Percentiles rank a stretch among this genome's conserved stretches.
Evolutionary conservation across 2,888 invertebrate genomes (phyloP).

Genomic region (Drosophila anceps): DNA sequence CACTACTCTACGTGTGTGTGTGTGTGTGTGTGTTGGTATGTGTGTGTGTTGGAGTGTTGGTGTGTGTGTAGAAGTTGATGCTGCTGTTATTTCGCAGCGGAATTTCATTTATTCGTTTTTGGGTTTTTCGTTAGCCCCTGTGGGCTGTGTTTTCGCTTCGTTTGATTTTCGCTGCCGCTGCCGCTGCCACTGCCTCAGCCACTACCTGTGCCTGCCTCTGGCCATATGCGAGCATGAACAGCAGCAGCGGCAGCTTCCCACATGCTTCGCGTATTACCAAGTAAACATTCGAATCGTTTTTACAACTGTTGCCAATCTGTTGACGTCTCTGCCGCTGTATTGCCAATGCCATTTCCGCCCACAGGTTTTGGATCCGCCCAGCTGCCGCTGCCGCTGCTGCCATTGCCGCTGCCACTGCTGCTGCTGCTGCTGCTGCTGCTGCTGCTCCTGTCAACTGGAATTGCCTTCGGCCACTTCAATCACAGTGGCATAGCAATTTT

Average conservation of each 20-base stretch:
- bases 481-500: slow-evolving; percentile 67
- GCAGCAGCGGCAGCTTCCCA: slow-evolving; percentile 13
- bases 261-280: slow-evolving; percentile 67
- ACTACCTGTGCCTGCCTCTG: slow-evolving; percentile 7
- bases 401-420: background rate
- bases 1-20: background rate
- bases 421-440: slow-evolving; percentile 1
- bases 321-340: slow-evolving; percentile 44
- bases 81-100: slow-evolving; percentile 51
- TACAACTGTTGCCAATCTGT: slow-evolving; percentile 78
- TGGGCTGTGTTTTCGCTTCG: slow-evolving; percentile 50
- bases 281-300: slow-evolving; percentile 77
- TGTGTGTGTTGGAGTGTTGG: background rate
- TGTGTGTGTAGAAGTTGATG: slow-evolving; percentile 28
- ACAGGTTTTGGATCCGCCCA: slow-evolving; percentile 15
- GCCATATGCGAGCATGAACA: slow-evolving; percentile 2
- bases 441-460: slow-evolving; percentile 20
- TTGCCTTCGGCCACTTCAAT: slow-evolving; percentile 63
- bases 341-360: slow-evolving; percentile 71
- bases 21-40: background rate
- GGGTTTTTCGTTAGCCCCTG: slow-evolving; percentile 47
- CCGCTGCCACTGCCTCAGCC: slow-evolving; percentile 29
- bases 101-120: slow-evolving; percentile 72
- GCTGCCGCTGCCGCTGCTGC: background rate
- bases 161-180: slow-evolving; percentile 55